Evolutionary conservation across 2,888 invertebrate species (phyloP), one percentile per base, ranked within the genome.

Genomic region (Tinea trinotella): DNA sequence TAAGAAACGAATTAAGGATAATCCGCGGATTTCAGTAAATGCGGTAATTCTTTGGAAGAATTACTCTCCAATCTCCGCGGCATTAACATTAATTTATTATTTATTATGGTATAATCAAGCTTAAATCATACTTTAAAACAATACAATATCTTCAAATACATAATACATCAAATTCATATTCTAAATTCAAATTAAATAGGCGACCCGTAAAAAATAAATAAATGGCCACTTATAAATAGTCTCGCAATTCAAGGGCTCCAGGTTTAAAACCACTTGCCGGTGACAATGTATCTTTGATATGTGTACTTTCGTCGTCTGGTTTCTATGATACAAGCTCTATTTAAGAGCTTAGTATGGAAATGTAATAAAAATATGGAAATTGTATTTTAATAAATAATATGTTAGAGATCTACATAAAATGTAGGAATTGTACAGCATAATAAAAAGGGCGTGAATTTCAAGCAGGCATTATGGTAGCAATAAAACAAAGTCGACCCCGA

Each of bases 401-500:
- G 30, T 30, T 30, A 30, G n/a, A 30, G 3, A 30, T 30, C 30
- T n/a, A 30, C n/a, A 40, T 40, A 40, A 36, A 40, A 40, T 17
- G 40, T 17, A 17, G 13, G 40, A 40, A 3, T 4, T 3, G 12
- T 40, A 2, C 10, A 40, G 40, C 3, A 40, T 40, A 40, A 40
- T 40, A 40, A 40, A 40, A 40, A 40, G 17, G 40, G 40, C 40
- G 40, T 40, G 40, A 40, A 40, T 40, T 40, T 40, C 40, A 40
- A 40, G 40, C 17, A 40, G 40, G 40, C 17, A 40, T 40, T 40
- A 40, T 40, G 13, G 5, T 40, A 17, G 40, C 17, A 17, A 40
- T 40, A 40, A 40, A 40, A 40, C 40, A 40, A 40, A 17, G 40
- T 40, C 40, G 17, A 40, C 15, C 30, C 13, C 3, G 12, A 40